Conservation (phyloP, 92 coral and sea anemone species). For the Micromussa lordhowensis region DNA sequence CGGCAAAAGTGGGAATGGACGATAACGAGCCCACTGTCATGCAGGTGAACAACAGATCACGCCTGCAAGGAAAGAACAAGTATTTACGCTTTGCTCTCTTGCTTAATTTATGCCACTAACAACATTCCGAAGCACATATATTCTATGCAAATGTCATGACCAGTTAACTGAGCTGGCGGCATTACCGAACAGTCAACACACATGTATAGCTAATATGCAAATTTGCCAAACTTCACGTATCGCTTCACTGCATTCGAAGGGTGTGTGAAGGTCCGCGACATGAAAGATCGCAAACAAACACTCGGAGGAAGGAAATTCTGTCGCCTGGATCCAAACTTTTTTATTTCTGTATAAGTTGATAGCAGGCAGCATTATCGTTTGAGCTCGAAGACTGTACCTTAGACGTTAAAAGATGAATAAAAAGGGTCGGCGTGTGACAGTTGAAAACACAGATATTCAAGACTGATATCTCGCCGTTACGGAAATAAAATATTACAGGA, state of each 20-base stretch:
- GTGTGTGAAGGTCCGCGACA: background rate
- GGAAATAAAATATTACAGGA: constrained; percentile 11
- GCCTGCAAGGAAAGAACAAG: constrained; percentile 24
- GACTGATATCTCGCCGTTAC: constrained; percentile 19
- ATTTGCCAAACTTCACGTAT: background rate
- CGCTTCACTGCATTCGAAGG: constrained; percentile 41
- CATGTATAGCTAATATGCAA: constrained; percentile 22
- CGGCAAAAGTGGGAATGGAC: background rate
- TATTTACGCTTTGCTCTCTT: constrained; percentile 11
- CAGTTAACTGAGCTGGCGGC: background rate
- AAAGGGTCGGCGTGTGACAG: background rate
- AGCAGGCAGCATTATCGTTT: background rate
- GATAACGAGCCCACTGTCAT: constrained; percentile 38
- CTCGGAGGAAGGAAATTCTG: constrained; percentile 6
- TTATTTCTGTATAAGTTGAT: background rate
- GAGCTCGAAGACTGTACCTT: background rate
- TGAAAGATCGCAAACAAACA: background rate
- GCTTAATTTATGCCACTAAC: constrained; percentile 36
- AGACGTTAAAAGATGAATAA: background rate
- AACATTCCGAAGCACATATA: constrained; percentile 34
- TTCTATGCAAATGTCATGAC: constrained; percentile 27
- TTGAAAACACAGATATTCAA: constrained; percentile 23
- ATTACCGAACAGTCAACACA: background rate
- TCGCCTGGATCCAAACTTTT: background rate
- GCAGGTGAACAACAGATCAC: constrained; percentile 28